Conservation (phyloP, 2,797 vertebrate species). For the Scolopax bukidnonensis region DNA sequence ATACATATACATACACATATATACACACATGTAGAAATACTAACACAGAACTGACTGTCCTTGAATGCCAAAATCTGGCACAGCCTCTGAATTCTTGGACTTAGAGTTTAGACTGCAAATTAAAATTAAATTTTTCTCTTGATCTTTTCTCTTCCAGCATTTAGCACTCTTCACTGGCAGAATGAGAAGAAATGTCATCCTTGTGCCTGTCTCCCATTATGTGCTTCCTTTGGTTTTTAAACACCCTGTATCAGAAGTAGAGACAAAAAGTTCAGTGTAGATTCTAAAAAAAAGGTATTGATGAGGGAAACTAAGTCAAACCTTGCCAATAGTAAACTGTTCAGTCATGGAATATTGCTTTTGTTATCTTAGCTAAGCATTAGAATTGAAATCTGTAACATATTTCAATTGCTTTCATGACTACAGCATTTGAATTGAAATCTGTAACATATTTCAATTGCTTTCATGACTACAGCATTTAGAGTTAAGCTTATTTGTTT, state of each 20-base stretch:
- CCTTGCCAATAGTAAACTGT: neutral
- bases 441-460: neutral
- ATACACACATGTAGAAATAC: neutral
- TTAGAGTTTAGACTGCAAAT: neutral
- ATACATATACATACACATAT: neutral
- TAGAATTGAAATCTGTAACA: neutral
- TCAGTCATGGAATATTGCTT: neutral
- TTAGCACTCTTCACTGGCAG: neutral
- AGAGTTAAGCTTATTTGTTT: neutral
- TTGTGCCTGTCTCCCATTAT: neutral
- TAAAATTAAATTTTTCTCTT: neutral
- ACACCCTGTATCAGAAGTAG: neutral
- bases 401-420: neutral
- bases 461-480: neutral
- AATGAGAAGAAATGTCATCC: neutral
- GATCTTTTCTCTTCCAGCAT: neutral
- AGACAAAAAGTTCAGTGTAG: neutral
- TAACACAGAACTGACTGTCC: neutral
- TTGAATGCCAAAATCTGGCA: neutral
- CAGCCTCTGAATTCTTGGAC: neutral
- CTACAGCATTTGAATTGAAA: neutral
- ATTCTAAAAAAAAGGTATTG: neutral
- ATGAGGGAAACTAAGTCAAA: neutral
- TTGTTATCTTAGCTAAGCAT: neutral
- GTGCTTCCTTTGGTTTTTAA: neutral